phyloP scores from a whole-genome alignment of 2,888 invertebrate species.

The Hanleya hanleyi region DNA sequence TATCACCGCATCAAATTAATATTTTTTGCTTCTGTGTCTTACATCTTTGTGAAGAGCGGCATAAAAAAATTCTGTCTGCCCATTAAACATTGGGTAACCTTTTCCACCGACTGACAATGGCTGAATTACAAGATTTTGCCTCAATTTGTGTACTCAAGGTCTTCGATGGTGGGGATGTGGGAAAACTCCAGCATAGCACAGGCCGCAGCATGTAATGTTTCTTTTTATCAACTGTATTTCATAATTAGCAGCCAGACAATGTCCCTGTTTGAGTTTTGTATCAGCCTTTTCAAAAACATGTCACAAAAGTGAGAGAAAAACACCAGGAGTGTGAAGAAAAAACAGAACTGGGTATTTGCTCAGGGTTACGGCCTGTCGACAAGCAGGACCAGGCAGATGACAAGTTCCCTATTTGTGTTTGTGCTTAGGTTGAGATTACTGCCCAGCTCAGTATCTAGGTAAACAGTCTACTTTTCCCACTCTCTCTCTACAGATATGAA shows the following conservation, averaged over 20 bases:
- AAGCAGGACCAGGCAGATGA: not conserved
- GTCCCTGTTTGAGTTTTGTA: not conserved
- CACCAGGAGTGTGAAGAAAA: not conserved
- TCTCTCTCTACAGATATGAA: not conserved
- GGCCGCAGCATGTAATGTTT: not conserved
- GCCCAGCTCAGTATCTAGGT: not conserved
- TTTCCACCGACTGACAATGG: not conserved
- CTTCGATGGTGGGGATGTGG: not conserved
- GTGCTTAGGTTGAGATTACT: not conserved
- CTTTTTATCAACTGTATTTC: not conserved
- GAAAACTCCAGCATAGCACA: not conserved
- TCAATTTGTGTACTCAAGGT: not conserved
- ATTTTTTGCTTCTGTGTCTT: not conserved
- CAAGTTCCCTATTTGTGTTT: not conserved
- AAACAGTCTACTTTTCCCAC: not conserved
- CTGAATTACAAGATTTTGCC: not conserved
- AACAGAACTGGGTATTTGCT: not conserved
- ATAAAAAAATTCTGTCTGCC: not conserved
- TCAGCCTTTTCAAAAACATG: not conserved
- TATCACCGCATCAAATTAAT: too few species aligned
- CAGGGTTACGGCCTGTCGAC: not conserved
- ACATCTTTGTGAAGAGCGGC: not conserved
- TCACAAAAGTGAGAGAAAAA: not conserved
- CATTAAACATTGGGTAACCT: not conserved
- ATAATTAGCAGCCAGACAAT: slow-evolving; percentile 1